Percentiles rank a stretch among this genome's conserved stretches.
Evolutionary conservation across 2,797 vertebrate species (phyloP).

Genomic region (Paratrypauchen microcephalus): DNA sequence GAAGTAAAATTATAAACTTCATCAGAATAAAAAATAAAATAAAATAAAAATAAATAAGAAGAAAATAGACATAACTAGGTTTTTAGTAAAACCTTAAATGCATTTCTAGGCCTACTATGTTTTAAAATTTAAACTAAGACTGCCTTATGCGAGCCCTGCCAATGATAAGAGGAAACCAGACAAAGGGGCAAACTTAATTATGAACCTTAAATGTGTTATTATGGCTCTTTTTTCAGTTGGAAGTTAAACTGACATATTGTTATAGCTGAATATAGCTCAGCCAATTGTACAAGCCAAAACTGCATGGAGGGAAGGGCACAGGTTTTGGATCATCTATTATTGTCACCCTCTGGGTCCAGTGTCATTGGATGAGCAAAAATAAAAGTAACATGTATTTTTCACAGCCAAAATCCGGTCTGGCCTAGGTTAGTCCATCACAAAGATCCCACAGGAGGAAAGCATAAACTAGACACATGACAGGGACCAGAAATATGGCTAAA

Average conservation of each 20-base stretch:
- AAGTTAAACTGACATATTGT: constrained; percentile 13
- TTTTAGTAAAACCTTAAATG: too few species aligned
- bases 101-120: too few species aligned
- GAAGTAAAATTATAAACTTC: too few species aligned
- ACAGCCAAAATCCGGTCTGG: constrained; percentile 1
- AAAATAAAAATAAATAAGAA: too few species aligned
- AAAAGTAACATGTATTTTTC: constrained; percentile 25
- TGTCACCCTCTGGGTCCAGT: constrained; percentile 19
- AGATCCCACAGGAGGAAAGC: not conserved
- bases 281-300: not conserved
- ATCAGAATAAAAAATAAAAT: too few species aligned
- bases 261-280: not conserved
- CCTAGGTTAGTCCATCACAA: not conserved
- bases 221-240: constrained; percentile 13
- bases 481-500: not conserved
- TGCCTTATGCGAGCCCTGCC: too few species aligned
- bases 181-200: constrained; percentile 21
- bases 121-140: too few species aligned
- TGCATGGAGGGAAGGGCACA: constrained; percentile 3
- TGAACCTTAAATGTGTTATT: constrained; percentile 20
- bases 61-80: too few species aligned
- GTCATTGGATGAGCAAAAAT: constrained; percentile 21
- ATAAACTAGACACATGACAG: not conserved
- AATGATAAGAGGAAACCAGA: too few species aligned
- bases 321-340: constrained; percentile 29